Evolutionary conservation across 2,113 vertebrate species (phyloP).

Genomic region (Balaeniceps rex): DNA sequence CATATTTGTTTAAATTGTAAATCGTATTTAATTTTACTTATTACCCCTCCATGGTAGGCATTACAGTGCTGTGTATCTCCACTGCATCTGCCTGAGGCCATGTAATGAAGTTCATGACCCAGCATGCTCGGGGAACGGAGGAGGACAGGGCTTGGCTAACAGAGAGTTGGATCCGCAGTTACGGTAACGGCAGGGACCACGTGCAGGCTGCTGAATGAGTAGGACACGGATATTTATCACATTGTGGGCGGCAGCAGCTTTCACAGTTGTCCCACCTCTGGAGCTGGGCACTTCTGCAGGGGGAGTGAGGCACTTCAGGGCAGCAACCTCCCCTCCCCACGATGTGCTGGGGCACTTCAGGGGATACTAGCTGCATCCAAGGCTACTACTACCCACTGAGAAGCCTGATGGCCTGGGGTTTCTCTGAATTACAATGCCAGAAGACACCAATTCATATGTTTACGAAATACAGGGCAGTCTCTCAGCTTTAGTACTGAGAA

Average conservation of each 20-base stretch:
- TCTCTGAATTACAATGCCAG: neutral
- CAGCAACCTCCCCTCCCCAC: neutral
- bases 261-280: neutral
- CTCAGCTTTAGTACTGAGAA: neutral
- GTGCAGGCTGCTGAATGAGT: neutral
- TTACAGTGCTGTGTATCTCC: neutral
- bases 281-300: neutral
- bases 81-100: neutral
- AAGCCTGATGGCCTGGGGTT: neutral
- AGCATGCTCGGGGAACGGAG: neutral
- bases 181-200: fast-evolving
- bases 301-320: neutral
- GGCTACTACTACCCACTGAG: neutral
- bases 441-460: neutral
- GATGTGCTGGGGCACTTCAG: neutral
- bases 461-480: neutral
- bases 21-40: neutral
- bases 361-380: neutral
- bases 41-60: neutral
- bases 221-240: neutral
- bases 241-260: neutral
- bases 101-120: neutral
- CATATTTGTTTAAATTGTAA: neutral
- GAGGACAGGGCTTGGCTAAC: neutral
- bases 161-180: neutral